Percentiles rank a stretch among this genome's conserved stretches.
Evolutionary conservation across 2,797 vertebrate genomes (phyloP).

Genomic region (Xiphophorus birchmanni): DNA sequence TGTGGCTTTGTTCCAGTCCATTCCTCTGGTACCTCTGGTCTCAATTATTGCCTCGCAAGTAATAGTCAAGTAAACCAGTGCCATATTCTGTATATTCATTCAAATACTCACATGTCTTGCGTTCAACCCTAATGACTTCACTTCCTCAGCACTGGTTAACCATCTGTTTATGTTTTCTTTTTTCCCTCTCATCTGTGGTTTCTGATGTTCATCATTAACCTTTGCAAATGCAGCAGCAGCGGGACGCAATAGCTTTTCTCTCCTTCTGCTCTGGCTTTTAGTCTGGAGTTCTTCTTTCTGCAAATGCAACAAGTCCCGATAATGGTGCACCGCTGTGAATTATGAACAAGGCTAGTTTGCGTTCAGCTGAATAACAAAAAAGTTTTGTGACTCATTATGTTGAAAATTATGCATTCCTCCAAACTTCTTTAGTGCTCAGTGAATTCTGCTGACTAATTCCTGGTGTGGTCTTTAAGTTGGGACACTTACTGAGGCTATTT

Average conservation of each 20-base stretch:
- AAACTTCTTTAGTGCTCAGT: background rate
- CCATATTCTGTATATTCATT: constrained; percentile 29
- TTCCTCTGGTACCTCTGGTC: constrained; percentile 55
- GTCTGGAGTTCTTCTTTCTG: constrained; percentile 14
- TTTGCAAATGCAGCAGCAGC: constrained; percentile 46
- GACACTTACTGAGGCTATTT: constrained; percentile 6
- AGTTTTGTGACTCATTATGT: constrained; percentile 17
- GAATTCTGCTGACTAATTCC: background rate
- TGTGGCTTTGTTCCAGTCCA: constrained; percentile 32
- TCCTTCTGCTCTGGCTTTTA: constrained; percentile 11
- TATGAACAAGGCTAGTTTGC: constrained; percentile 25
- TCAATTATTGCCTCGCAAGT: constrained; percentile 61
- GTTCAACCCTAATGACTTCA: constrained; percentile 43
- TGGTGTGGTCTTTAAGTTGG: constrained; percentile 8
- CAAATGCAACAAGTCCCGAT: constrained; percentile 33
- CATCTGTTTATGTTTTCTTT: constrained; percentile 39
- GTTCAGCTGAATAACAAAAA: constrained; percentile 20
- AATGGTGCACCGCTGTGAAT: constrained; percentile 14
- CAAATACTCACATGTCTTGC: constrained; percentile 27
- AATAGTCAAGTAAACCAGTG: constrained; percentile 40
- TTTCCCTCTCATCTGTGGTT: constrained; percentile 27
- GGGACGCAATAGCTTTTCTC: background rate
- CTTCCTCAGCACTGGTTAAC: constrained; percentile 31
- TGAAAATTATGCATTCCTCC: constrained; percentile 25
- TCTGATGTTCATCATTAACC: constrained; percentile 64